Conservation (phyloP, 2,888 invertebrate species). For the Meloe dianella region DNA sequence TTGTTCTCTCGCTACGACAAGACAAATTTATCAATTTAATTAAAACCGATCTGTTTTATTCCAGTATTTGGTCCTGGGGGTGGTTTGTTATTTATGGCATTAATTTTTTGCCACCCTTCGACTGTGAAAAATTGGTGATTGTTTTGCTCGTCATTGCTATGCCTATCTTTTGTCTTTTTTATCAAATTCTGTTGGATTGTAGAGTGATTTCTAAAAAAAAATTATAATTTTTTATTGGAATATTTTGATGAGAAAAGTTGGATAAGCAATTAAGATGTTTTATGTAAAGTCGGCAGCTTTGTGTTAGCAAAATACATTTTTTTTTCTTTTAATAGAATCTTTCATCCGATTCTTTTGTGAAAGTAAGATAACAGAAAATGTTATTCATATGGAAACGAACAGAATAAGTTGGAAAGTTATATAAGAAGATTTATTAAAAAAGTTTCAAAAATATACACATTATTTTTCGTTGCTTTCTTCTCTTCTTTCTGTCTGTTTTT, state of each 20-base stretch:
- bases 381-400: slow-evolving; percentile 32
- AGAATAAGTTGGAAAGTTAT: slow-evolving; percentile 26
- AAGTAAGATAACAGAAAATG: slow-evolving; percentile 28
- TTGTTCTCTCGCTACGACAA: slow-evolving; percentile 5
- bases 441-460: slow-evolving; percentile 31
- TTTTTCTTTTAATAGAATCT: slow-evolving; percentile 23
- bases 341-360: slow-evolving; percentile 22
- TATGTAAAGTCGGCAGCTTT: slow-evolving; percentile 19
- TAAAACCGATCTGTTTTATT: slow-evolving; percentile 28
- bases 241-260: slow-evolving; percentile 22
- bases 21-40: slow-evolving; percentile 29
- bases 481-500: neutral
- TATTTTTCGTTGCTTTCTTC: slow-evolving; percentile 23
- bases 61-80: slow-evolving; percentile 17
- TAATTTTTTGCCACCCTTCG: slow-evolving; percentile 30
- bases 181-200: slow-evolving; percentile 11
- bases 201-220: too few species aligned
- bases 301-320: slow-evolving; percentile 14
- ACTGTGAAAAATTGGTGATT: slow-evolving; percentile 25
- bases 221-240: slow-evolving; percentile 14
- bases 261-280: slow-evolving; percentile 25
- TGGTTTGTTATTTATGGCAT: slow-evolving; percentile 27
- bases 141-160: slow-evolving; percentile 13
- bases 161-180: neutral
- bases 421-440: slow-evolving; percentile 36